These are phyloP conservation scores for Drosophila ambigua DNA, from an alignment of 1,140 invertebrate species.

Conservation along the genomic window DNA sequence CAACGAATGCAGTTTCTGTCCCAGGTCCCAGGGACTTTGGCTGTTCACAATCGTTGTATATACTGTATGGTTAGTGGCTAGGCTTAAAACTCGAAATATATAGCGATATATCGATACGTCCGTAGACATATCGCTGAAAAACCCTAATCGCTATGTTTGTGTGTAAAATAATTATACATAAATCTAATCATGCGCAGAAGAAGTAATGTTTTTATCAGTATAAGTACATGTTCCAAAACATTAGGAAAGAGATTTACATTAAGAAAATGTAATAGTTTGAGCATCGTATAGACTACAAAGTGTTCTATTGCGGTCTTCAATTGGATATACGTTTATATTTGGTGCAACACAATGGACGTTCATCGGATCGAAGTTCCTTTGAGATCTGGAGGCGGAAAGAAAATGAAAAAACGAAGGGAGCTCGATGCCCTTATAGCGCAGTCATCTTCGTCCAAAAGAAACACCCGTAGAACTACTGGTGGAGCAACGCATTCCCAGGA, in stretches of 20 bases:
- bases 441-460: conserved; percentile 62
- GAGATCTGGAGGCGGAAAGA: conserved; percentile 84
- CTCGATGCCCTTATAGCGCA: conserved; percentile 84
- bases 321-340: conserved; percentile 15
- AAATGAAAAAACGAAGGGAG: conserved; percentile 85
- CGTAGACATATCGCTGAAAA: no score
- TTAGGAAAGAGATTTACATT: conserved; percentile 28
- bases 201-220: conserved; percentile 55
- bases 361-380: conserved; percentile 80
- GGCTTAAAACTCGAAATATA: no score
- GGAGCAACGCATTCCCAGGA: conserved; percentile 76
- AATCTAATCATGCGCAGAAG: conserved; percentile 53
- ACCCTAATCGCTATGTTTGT: no score
- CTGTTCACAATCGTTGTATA: no score
- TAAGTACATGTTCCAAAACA: conserved; percentile 44
- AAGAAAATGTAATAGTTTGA: conserved; percentile 39
- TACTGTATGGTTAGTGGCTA: no score
- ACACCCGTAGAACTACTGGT: conserved; percentile 40
- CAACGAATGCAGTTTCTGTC: no score
- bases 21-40: no score
- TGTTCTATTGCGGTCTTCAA: conserved; percentile 17
- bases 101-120: no score
- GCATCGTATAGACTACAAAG: conserved; percentile 22
- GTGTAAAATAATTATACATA: neutral
- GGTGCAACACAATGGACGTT: conserved; percentile 70